A percentile compares a stretch with the other conserved stretches of the same genome.
These are phyloP conservation scores for Beroe ovata DNA, from an alignment of 37 sponge, comb jelly and placozoan genomes.

Conservation along the genomic window DNA sequence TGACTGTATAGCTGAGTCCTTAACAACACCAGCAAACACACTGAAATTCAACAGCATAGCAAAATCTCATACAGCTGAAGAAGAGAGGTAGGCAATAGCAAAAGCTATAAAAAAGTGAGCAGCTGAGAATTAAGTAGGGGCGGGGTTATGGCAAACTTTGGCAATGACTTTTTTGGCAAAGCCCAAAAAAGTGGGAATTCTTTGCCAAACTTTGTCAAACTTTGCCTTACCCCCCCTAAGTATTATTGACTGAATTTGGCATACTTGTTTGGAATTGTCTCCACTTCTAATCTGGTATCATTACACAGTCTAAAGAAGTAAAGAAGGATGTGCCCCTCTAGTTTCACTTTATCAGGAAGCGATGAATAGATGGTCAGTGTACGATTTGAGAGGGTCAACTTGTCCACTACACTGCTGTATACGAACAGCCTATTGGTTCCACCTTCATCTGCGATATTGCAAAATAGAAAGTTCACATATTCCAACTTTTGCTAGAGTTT, in stretches of 20 bases:
- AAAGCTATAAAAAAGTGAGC: too few relatives aligned
- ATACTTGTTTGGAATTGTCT: slow-evolving; percentile 43
- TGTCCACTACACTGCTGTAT: slow-evolving; percentile 48
- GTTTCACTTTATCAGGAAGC: slow-evolving; percentile 26
- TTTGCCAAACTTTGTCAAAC: too few relatives aligned
- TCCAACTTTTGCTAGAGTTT: too few relatives aligned
- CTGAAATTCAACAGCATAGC: slow-evolving; percentile 62
- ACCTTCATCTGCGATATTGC: slow-evolving; percentile 45
- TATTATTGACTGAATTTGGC: too few relatives aligned
- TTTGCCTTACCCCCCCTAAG: too few relatives aligned
- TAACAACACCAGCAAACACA: slow-evolving; percentile 75
- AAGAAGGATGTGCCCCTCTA: slow-evolving; percentile 62
- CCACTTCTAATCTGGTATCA: slow-evolving; percentile 40
- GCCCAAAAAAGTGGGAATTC: too few relatives aligned
- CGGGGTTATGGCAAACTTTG: too few relatives aligned
- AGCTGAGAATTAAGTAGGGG: too few relatives aligned
- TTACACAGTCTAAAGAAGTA: slow-evolving; percentile 66
- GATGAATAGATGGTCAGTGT: slow-evolving; percentile 24
- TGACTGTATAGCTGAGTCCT: slow-evolving; percentile 75
- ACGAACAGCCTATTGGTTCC: slow-evolving; percentile 55
- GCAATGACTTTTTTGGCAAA: too few relatives aligned
- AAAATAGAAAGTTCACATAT: too few relatives aligned
- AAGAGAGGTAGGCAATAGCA: background rate
- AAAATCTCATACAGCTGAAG: background rate
- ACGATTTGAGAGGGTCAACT: slow-evolving; percentile 25